Evolutionary conservation across 2,113 vertebrate genomes (phyloP).

Genomic region (Nycticryphes semicollaris): DNA sequence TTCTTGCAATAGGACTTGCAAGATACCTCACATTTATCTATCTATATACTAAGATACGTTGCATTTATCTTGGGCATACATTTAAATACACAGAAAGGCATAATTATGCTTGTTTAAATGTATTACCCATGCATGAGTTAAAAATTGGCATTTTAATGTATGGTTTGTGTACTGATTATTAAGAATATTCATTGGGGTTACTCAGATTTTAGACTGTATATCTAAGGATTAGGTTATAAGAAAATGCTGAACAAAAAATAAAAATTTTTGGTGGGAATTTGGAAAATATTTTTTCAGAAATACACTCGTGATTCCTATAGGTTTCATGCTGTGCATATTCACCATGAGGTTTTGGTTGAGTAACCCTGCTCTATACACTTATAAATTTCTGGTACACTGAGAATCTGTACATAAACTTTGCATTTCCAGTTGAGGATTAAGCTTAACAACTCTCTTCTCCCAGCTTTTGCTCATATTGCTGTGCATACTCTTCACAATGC

Average conservation of each 20-base stretch:
- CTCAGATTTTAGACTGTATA: neutral
- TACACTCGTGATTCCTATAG: neutral
- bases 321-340: neutral
- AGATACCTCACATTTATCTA: slow-evolving; percentile 63
- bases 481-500: slow-evolving; percentile 26
- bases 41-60: slow-evolving; percentile 60
- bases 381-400: neutral
- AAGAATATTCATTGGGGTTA: neutral
- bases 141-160: slow-evolving; percentile 51
- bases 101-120: slow-evolving; percentile 66
- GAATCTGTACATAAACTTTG: slow-evolving; percentile 55
- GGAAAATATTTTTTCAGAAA: neutral
- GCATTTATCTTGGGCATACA: slow-evolving; percentile 73
- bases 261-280: neutral
- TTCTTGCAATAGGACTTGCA: slow-evolving; percentile 80
- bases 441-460: slow-evolving; percentile 55
- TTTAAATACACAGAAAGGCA: slow-evolving; percentile 62
- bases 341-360: neutral
- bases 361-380: neutral
- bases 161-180: slow-evolving; percentile 59
- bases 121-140: slow-evolving; percentile 74
- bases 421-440: slow-evolving; percentile 50
- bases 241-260: neutral
- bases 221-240: neutral
- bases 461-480: slow-evolving; percentile 56